Conservation (phyloP, 1,140 invertebrate genomes). For the Drosophila bocqueti region DNA sequence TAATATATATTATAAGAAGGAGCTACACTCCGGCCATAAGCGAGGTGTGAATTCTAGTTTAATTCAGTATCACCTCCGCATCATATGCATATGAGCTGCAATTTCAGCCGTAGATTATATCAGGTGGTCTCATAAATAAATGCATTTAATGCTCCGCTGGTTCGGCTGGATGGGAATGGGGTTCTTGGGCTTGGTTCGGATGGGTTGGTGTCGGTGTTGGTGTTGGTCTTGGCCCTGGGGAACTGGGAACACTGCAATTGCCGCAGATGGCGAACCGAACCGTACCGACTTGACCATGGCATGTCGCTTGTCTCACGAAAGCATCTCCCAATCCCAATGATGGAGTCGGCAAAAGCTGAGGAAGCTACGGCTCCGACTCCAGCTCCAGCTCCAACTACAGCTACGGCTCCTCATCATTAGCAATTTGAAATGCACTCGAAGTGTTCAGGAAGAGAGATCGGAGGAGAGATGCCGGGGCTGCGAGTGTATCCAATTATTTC, state of each 20-base stretch:
- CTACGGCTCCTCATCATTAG: slow-evolving; percentile 70
- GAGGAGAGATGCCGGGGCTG: slow-evolving; percentile 35
- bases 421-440: slow-evolving; percentile 78
- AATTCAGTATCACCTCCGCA: slow-evolving; percentile 70
- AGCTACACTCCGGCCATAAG: slow-evolving; percentile 15
- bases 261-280: slow-evolving; percentile 28
- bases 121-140: slow-evolving; percentile 76
- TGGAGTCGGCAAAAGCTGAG: slow-evolving; percentile 3
- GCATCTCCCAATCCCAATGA: slow-evolving; percentile 58
- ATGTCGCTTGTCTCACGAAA: slow-evolving; percentile 74
- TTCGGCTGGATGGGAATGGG: slow-evolving; percentile 8
- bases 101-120: slow-evolving; percentile 62
- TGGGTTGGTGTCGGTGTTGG: slow-evolving; percentile 19
- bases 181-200: slow-evolving; percentile 19
- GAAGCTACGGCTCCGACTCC: slow-evolving; percentile 9
- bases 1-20: slow-evolving; percentile 34
- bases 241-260: slow-evolving; percentile 43
- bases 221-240: slow-evolving; percentile 31
- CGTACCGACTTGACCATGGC: slow-evolving; percentile 53
- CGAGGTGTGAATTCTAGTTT: slow-evolving; percentile 78
- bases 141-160: slow-evolving; percentile 74
- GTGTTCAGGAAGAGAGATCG: slow-evolving; percentile 20
- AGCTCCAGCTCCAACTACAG: slow-evolving; percentile 2
- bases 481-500: slow-evolving; percentile 81
- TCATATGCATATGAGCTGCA: slow-evolving; percentile 72